phyloP scores from a whole-genome alignment of 2,888 invertebrate genomes.

The Itoplectis maculator region DNA sequence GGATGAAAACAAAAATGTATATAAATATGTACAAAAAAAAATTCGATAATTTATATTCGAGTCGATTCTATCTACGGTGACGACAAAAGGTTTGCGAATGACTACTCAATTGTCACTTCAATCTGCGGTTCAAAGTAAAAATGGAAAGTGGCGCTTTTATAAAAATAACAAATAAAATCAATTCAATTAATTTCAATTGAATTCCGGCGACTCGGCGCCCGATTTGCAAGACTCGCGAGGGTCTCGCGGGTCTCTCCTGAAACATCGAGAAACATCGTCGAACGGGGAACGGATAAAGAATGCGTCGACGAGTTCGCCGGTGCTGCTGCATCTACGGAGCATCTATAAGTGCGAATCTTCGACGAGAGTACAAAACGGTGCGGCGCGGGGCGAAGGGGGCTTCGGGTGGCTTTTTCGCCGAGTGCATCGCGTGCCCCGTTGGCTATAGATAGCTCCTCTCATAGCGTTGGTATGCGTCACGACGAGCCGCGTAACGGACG shows the following conservation, averaged over 20 bases:
- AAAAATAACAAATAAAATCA: too few species aligned
- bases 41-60: too few species aligned
- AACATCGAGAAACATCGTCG: not conserved
- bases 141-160: too few species aligned
- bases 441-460: conserved; percentile 76
- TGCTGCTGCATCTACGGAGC: not conserved
- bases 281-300: not conserved
- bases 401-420: conserved; percentile 61
- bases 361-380: conserved; percentile 22
- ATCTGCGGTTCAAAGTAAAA: not conserved
- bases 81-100: not conserved
- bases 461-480: conserved; percentile 72
- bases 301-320: too few species aligned
- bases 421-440: conserved; percentile 69
- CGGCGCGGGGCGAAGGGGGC: conserved; percentile 47
- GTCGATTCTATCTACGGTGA: too few species aligned
- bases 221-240: not conserved
- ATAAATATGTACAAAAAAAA: too few species aligned
- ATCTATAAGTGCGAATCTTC: conserved; percentile 38
- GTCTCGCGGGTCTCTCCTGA: not conserved
- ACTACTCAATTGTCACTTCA: not conserved
- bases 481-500: conserved; percentile 44
- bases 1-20: too few species aligned
- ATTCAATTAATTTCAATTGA: too few species aligned
- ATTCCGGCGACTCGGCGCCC: not conserved